A percentile compares a stretch with the other conserved stretches of the same genome.
Conservation (phyloP, 2,888 invertebrate genomes). For the Agrochola lychnidis region DNA sequence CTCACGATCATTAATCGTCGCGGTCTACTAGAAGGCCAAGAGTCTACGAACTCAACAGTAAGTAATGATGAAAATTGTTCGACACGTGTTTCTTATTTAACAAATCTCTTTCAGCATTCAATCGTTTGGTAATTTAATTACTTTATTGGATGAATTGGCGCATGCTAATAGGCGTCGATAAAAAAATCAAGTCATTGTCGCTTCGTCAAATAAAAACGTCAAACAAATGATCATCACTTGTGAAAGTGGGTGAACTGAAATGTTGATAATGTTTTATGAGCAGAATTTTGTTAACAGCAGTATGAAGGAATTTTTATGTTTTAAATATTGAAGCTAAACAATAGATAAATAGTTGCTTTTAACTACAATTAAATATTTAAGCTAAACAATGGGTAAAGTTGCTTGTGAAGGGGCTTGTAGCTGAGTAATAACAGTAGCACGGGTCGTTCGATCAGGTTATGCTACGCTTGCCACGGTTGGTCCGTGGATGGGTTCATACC, state of each 20-base stretch:
- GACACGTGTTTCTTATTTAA: constrained; percentile 56
- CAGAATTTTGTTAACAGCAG: not conserved
- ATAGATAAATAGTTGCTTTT: too few species aligned
- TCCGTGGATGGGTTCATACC: too few species aligned
- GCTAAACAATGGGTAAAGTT: not conserved
- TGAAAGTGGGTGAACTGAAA: not conserved
- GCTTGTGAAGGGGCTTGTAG: too few species aligned
- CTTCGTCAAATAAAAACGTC: not conserved
- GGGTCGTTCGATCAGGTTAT: too few species aligned
- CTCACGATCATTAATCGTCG: constrained; percentile 21
- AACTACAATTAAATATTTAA: too few species aligned
- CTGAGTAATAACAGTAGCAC: too few species aligned
- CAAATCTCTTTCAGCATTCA: constrained; percentile 46
- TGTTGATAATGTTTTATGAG: not conserved
- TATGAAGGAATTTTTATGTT: constrained; percentile 11
- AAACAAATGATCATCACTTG: not conserved
- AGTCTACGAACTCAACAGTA: constrained; percentile 20
- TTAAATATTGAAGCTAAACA: not conserved
- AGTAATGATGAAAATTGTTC: constrained; percentile 16
- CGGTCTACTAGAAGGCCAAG: constrained; percentile 7
- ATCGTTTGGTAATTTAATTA: constrained; percentile 57
- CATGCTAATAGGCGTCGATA: constrained; percentile 28
- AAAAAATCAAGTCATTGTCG: constrained; percentile 27
- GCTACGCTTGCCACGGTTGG: too few species aligned
- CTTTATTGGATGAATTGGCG: constrained; percentile 60